A percentile compares a stretch with the other conserved stretches of the same genome.
Conservation (phyloP, 2,113 vertebrate genomes). For the Gopherus evgoodei region DNA sequence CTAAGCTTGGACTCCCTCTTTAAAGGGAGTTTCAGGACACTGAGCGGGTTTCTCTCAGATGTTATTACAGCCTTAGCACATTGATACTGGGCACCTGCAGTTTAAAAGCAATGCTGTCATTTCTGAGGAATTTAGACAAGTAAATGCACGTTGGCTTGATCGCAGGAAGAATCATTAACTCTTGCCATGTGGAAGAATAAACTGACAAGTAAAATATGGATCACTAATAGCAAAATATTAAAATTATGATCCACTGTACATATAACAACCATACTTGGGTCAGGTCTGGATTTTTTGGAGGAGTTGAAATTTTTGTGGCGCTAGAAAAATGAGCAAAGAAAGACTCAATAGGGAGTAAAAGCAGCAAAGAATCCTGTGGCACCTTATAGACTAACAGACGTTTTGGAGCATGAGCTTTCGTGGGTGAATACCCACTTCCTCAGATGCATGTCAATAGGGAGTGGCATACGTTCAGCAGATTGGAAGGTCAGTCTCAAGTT, state of each 20-base stretch:
- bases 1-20: not conserved
- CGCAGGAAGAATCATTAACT: not conserved
- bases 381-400: no score
- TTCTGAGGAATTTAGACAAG: not conserved
- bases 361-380: no score
- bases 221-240: not conserved
- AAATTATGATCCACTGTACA: not conserved
- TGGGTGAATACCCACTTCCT: no score
- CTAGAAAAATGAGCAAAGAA: not conserved
- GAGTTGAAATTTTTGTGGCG: not conserved
- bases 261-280: not conserved
- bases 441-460: not conserved
- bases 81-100: not conserved
- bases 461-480: not conserved
- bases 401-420: no score
- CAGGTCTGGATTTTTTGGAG: not conserved
- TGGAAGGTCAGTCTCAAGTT: not conserved
- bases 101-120: not conserved
- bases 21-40: not conserved
- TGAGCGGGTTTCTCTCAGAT: not conserved
- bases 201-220: not conserved
- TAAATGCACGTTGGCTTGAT: not conserved
- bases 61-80: not conserved
- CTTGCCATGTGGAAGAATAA: not conserved
- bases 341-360: not conserved